Base-by-base conservation (phyloP, 2,888 invertebrate species). In the Acleris holmiana region DNA sequence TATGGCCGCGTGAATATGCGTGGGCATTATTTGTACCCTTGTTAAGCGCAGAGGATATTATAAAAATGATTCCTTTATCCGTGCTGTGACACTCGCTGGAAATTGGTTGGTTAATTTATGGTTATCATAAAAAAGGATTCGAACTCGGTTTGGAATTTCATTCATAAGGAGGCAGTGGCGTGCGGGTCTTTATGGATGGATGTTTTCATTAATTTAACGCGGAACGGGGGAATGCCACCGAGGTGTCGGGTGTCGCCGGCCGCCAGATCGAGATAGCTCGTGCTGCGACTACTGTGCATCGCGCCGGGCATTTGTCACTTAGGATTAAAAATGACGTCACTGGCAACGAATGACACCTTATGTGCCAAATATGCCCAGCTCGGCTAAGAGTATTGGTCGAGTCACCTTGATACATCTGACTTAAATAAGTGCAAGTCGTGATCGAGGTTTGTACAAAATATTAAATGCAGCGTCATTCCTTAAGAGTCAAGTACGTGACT, bases 81-180 rank as follows among this genome's bases (percentile, higher is more conserved):
- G 80, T 76, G 84, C 88, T 87, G 91, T 91, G 92, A 92, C 91
- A 91, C 88, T 89, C 88, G 84, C 80, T 91, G 89, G 91, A 90
- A 91, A 92, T 91, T 91, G 90, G 90, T 89, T 84, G 83, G 79
- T 84, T 90, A 88, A 92, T 91, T 91, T 92, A 92, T 91, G 86
- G 80, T 83, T 75, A 82, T 84, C 89, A 91, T 92, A 90, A 92
- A 92, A 91, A 91, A 91, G 90, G 91, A 90, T 87, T 86, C 87
- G 84, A 86, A 82, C 79, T 87, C 86, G 88, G 86, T 85, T 84
- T 88, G 91, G 92, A 87, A 90, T 91, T 91, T 91, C 94, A 93
- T 93, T 93, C 93, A 94, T 92, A 91, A 92, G 89, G 87, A 87
- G 82, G 90, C 86, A 86, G 91, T 89, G 92, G 93, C 92, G 92